Evolutionary conservation across 1,140 invertebrate genomes (phyloP).

Genomic region (Neotoxoptera formosana): DNA sequence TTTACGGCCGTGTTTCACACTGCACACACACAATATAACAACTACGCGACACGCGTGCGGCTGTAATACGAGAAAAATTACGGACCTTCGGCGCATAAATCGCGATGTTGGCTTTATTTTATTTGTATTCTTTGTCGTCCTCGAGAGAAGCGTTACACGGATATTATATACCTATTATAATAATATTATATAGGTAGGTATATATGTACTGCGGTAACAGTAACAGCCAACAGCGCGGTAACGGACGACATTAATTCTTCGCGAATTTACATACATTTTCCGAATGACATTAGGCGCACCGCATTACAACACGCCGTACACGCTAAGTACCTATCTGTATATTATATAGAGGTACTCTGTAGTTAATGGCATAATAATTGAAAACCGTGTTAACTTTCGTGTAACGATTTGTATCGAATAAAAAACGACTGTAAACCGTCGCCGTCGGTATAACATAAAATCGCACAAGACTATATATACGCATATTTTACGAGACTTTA

Average conservation of each 20-base stretch:
- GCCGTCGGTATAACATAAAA: neutral
- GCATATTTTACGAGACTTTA: neutral
- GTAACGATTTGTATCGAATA: neutral
- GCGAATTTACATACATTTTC: slow-evolving; percentile 9
- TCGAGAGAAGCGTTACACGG: slow-evolving; percentile 19
- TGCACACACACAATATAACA: slow-evolving; percentile 31
- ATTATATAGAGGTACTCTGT: neutral
- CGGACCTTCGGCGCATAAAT: neutral
- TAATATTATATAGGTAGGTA: neutral
- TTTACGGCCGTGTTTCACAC: slow-evolving; percentile 38
- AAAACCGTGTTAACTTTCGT: neutral
- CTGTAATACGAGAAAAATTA: neutral
- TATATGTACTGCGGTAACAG: neutral
- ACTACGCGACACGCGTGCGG: neutral
- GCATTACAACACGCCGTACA: neutral
- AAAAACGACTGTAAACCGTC: neutral
- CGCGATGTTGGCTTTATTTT: neutral
- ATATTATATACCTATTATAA: neutral
- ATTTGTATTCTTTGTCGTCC: neutral
- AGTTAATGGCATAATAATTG: slow-evolving; percentile 2
- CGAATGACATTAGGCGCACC: neutral
- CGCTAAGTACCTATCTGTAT: neutral
- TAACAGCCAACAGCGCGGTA: neutral
- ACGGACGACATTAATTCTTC: neutral
- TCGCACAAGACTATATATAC: neutral